Base-by-base conservation (phyloP, 1,140 invertebrate genomes). In the Pectinophora gossypiella region DNA sequence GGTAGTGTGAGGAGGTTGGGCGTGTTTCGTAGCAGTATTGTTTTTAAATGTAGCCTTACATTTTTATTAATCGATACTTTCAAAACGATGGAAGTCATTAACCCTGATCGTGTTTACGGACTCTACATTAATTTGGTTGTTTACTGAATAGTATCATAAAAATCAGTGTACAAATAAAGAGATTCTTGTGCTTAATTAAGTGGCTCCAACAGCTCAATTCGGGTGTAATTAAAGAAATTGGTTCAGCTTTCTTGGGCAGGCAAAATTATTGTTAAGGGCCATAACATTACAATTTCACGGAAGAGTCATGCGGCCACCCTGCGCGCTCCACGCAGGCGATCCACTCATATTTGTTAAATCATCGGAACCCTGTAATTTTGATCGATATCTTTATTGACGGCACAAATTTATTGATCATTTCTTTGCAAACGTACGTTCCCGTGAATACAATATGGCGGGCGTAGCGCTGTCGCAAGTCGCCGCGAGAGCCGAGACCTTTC, bases 321-420 rank as follows among this genome's bases (percentile, higher is more conserved):
- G 74, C 42, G 46, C 48, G 75, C 56, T 55, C 56, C 58, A 61
- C 63, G 61, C 64, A 57, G 71, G 67, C 76, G 70, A 76, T 72
- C 69, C 57, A 51, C 61, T 73, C 72, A 72, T 85, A 84, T 84
- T 85, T 85, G 76, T 81, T 83, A 87, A 84, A 84, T 79, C 76
- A 85, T 78, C 78, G 64, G 71, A 76, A 74, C 78, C 78, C 80
- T 87, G 72, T 87, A 87, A 87, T 87, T 87, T 87, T 87, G 84
- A 87, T 87, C 80, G 73, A 84, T 85, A 87, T 87, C 84, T 87
- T 87, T 81, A 85, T 84, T 77, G 78, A 72, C 67, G 68, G 73
- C 62, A 64, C 61, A 79, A 78, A 83, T 81, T 87, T 87, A 87
- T 85, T 81, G 79, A 77, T 76, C 71, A 81, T 84, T 83, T 81